These are phyloP conservation scores for Hirundo rustica DNA, from an alignment of 2,797 vertebrate species.

Conservation along the genomic window DNA sequence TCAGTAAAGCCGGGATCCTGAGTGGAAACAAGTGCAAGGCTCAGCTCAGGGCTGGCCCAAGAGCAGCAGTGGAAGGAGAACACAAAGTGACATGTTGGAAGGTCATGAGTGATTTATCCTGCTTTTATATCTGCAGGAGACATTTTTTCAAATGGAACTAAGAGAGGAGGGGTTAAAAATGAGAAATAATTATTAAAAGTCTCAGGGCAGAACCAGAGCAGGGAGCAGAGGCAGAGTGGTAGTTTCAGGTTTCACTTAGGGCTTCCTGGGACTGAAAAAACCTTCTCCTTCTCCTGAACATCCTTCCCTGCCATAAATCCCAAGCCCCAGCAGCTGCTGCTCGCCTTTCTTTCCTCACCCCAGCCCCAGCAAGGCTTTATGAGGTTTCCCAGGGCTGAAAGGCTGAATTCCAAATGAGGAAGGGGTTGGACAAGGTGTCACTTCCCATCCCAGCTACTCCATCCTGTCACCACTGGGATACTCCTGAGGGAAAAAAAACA, in stretches of 20 bases:
- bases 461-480: neutral
- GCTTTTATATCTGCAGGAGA: conserved; percentile 58
- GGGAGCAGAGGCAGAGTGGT: conserved; percentile 59
- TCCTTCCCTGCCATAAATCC: conserved; percentile 54
- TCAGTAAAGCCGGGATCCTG: neutral
- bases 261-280: conserved; percentile 61
- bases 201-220: conserved; percentile 36
- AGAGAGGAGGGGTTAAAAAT: neutral
- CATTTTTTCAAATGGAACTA: conserved; percentile 65
- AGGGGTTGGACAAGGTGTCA: neutral
- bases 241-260: conserved; percentile 74
- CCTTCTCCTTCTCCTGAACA: conserved; percentile 53
- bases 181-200: conserved; percentile 24
- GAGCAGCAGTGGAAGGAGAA: neutral
- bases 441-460: neutral
- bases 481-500: neutral
- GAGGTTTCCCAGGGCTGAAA: neutral
- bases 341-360: conserved; percentile 4
- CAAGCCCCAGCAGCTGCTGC: neutral
- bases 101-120: conserved; percentile 59
- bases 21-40: neutral
- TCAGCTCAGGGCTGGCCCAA: neutral
- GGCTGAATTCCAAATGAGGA: neutral
- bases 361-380: neutral
- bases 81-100: neutral